A percentile compares a stretch with the other conserved stretches of the same genome.
Evolutionary conservation across 2,888 invertebrate genomes (phyloP).

Genomic region (Eledona agricola): DNA sequence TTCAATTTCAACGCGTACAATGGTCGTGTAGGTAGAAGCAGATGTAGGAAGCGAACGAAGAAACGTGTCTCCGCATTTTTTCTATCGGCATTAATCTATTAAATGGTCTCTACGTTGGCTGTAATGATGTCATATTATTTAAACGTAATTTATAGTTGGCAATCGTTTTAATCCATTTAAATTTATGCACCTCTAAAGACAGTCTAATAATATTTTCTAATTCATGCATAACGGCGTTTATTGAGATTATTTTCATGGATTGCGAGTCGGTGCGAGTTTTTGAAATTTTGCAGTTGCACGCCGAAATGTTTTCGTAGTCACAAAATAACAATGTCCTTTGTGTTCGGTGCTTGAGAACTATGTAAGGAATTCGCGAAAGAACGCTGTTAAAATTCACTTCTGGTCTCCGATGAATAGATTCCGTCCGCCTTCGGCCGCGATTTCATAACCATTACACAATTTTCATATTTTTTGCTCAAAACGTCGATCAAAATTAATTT

Average conservation of each 20-base stretch:
- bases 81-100: too few species aligned
- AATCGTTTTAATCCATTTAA: constrained; percentile 17
- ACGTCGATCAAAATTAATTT: constrained; percentile 6
- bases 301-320: too few species aligned
- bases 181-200: constrained; percentile 20
- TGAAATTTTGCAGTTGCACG: too few species aligned
- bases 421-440: constrained; percentile 5
- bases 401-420: too few species aligned
- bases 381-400: too few species aligned
- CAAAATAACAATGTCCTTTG: too few species aligned
- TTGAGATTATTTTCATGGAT: constrained; percentile 12
- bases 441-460: constrained; percentile 20
- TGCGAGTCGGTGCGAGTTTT: not conserved
- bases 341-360: too few species aligned
- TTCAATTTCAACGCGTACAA: constrained; percentile 1
- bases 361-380: too few species aligned
- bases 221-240: constrained; percentile 30
- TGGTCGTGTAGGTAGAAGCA: not conserved
- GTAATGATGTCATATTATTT: constrained; percentile 22
- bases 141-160: constrained; percentile 6
- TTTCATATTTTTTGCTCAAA: constrained; percentile 1
- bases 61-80: constrained; percentile 7
- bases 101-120: too few species aligned
- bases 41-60: too few species aligned
- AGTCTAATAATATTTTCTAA: constrained; percentile 18